A percentile compares a stretch with the other conserved stretches of the same genome.
Evolutionary conservation across 2,888 invertebrate genomes (phyloP).

Genomic region (Hypercompe scribonia): DNA sequence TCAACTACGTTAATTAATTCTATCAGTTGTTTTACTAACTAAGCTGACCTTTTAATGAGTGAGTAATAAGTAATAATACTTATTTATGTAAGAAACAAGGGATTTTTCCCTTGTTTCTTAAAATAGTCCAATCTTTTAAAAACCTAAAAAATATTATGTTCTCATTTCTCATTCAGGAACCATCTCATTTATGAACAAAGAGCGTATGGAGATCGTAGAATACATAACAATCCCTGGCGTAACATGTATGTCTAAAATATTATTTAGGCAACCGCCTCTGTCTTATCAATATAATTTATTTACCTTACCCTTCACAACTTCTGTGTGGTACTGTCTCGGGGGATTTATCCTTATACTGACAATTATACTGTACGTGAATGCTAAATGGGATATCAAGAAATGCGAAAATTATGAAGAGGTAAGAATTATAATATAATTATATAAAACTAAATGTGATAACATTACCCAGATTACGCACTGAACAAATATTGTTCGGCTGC

Average conservation of each 20-base stretch:
- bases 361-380: slow-evolving; percentile 62
- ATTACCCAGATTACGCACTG: neutral
- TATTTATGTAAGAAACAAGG: too few species aligned
- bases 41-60: too few species aligned
- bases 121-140: too few species aligned
- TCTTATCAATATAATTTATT: slow-evolving; percentile 89
- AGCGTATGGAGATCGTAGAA: slow-evolving; percentile 68
- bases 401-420: slow-evolving; percentile 41
- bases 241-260: slow-evolving; percentile 74
- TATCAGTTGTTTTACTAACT: too few species aligned
- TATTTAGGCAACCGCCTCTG: slow-evolving; percentile 89
- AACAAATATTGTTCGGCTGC: too few species aligned
- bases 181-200: slow-evolving; percentile 58
- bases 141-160: neutral
- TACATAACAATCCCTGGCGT: slow-evolving; percentile 77
- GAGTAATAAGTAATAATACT: too few species aligned
- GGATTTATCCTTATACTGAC: slow-evolving; percentile 70
- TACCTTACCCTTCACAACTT: slow-evolving; percentile 86
- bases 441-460: neutral
- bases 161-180: slow-evolving; percentile 56
- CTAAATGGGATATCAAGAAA: slow-evolving; percentile 69
- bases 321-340: slow-evolving; percentile 87
- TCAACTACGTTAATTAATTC: too few species aligned
- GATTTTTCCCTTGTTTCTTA: too few species aligned
- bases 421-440: neutral